Conservation (phyloP, 2,888 invertebrate genomes). For the Girardia tigrina region DNA sequence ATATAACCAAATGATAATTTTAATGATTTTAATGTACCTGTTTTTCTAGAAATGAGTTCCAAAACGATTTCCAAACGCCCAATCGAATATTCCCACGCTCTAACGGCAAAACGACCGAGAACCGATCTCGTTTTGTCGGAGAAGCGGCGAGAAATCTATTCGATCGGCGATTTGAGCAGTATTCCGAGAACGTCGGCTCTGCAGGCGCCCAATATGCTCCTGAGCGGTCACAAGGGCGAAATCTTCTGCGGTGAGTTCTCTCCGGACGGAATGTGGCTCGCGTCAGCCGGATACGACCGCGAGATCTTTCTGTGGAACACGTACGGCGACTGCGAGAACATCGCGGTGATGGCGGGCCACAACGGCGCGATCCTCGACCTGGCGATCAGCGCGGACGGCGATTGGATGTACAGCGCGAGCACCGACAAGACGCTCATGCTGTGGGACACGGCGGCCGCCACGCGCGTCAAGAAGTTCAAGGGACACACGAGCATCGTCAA, state of each 20-base stretch:
- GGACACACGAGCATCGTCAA: conserved; percentile 57
- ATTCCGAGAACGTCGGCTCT: conserved; percentile 64
- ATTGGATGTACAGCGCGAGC: conserved; percentile 59
- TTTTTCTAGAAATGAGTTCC: not conserved
- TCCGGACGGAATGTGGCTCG: conserved; percentile 82
- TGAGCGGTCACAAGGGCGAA: conserved; percentile 92
- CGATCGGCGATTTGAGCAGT: not conserved
- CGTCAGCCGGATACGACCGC: conserved; percentile 83
- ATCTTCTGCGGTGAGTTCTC: conserved; percentile 82
- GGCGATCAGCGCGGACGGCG: conserved; percentile 49
- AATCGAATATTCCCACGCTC: not conserved
- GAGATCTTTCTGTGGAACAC: conserved; percentile 95
- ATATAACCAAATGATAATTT: too few species aligned
- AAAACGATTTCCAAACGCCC: not conserved
- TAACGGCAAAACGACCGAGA: not conserved
- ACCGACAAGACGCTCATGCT: conserved; percentile 85
- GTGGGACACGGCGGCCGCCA: conserved; percentile 82
- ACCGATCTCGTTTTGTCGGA: not conserved
- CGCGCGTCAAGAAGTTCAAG: conserved; percentile 70
- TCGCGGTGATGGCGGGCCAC: conserved; percentile 77
- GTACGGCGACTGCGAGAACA: conserved; percentile 92
- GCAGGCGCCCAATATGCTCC: conserved; percentile 78
- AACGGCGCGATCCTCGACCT: conserved; percentile 86
- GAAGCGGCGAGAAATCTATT: not conserved
- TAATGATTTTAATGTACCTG: too few species aligned